Conservation (phyloP, 2,888 invertebrate species). For the Lepidocyrtoides sp. region DNA sequence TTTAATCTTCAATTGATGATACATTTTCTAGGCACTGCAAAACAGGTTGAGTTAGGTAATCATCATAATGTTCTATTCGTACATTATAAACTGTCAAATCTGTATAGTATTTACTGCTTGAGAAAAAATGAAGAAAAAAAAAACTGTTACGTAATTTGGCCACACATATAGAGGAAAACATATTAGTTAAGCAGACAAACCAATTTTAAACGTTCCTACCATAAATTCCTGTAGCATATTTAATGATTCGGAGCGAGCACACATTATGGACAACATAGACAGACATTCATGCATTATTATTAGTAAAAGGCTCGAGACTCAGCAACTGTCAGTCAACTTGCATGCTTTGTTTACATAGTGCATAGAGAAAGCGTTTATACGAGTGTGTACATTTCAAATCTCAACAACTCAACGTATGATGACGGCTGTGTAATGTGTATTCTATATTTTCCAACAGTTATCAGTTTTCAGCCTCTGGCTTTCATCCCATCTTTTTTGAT, state of each 20-base stretch:
- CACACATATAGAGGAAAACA: background rate
- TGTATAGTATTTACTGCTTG: background rate
- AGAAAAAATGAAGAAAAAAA: constrained; percentile 14
- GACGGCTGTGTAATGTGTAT: background rate
- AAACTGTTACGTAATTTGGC: background rate
- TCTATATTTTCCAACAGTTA: background rate
- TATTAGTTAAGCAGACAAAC: background rate
- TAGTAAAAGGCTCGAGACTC: background rate
- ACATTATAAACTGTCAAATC: background rate
- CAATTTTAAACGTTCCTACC: background rate
- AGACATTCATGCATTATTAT: background rate
- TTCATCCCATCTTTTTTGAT: constrained; percentile 21
- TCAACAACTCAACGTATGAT: background rate
- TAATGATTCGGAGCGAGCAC: background rate
- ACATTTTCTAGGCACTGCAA: background rate
- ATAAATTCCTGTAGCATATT: background rate
- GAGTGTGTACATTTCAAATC: background rate
- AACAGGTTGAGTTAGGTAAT: background rate
- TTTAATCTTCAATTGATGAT: background rate
- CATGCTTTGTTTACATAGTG: background rate
- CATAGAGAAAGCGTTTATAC: background rate
- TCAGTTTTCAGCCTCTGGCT: background rate
- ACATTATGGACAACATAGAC: background rate
- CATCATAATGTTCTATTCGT: background rate
- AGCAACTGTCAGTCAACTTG: constrained; percentile 34